Evolutionary conservation across 1,140 invertebrate species (phyloP), one percentile per base, ranked within the genome.

Genomic region (Drosophila oshimai): DNA sequence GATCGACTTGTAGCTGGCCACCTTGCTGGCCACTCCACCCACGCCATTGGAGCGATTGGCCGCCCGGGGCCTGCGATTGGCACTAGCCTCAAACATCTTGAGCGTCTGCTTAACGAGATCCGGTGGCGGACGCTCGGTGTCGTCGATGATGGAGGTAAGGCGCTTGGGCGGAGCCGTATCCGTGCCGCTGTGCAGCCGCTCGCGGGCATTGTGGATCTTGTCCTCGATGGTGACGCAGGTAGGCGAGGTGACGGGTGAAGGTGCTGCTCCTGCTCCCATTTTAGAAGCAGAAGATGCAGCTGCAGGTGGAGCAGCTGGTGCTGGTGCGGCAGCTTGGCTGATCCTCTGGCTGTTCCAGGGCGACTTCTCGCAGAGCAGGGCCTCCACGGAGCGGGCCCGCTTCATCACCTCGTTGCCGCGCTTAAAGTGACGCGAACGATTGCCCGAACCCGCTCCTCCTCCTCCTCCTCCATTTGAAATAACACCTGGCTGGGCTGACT

Each of bases 81-180:
- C 92, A 4, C 94, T 92, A 22, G 93, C 93, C 90, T 98, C 96
- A 91, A 98, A 98, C 78, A 97, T 95, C 74, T 95, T 94, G 64
- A 96, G 93, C 1, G 95, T 95, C 37, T 96, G 95, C 79, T 96
- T 96, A 31, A 97, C 96, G 39, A 96, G 93, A 93, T 97, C 96
- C 1, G 95, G 94, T 2, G 96, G 96, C 2, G 96, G 96, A 13
- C 96, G 93, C 69, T 97, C 96, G 0, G 94, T 94, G 34, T 96
- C 95, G 55, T 94, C 94, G 50, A 96, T 92, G n/a, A 96, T 91
- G 1, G 95, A 95, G 44, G 93, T 92, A 15, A 95, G 92, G 13
- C 95, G 92, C 64, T 94, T 94, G 9, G 95, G 95, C 13, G 92
- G 92, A 24, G 75, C 68, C 6, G 76, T 34, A 46, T 90, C 87